phyloP scores from a whole-genome alignment of 2,797 vertebrate genomes.

The Pogonophryne albipinna region DNA sequence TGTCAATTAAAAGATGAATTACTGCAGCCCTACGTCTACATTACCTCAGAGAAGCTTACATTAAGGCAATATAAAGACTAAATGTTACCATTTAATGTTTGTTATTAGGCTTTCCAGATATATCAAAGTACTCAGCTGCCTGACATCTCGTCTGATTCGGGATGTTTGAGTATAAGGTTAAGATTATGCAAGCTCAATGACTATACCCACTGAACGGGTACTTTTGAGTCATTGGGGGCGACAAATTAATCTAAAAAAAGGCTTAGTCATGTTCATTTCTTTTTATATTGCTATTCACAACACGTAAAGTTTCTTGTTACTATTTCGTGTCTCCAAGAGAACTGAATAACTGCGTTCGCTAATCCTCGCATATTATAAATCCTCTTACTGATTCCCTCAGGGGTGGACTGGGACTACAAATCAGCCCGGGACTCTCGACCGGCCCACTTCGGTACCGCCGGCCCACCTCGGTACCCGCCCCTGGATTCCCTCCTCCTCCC shows the following conservation, averaged over 20 bases:
- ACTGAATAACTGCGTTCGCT: constrained; percentile 8
- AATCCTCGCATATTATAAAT: constrained; percentile 20
- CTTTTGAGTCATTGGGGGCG: neutral
- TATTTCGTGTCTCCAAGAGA: neutral
- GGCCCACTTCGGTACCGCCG: no score
- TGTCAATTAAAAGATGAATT: no score
- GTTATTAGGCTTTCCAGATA: constrained; percentile 11
- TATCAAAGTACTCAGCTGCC: neutral
- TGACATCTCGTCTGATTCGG: neutral
- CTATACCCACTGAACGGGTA: neutral
- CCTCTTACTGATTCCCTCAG: constrained; percentile 11
- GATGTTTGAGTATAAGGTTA: constrained; percentile 2
- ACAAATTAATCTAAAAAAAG: neutral
- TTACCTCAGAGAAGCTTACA: neutral
- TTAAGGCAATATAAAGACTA: neutral
- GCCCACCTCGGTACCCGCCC: no score
- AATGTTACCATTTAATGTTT: neutral
- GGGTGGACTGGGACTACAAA: no score
- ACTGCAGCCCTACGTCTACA: no score
- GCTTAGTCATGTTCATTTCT: neutral
- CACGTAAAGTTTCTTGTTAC: neutral
- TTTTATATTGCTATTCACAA: neutral
- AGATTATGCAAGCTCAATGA: neutral
- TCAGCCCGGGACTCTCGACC: no score
- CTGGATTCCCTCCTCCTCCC: neutral